These are phyloP conservation scores for Thomomys bottae DNA, from an alignment of 2,113 vertebrate genomes.

Conservation along the genomic window DNA sequence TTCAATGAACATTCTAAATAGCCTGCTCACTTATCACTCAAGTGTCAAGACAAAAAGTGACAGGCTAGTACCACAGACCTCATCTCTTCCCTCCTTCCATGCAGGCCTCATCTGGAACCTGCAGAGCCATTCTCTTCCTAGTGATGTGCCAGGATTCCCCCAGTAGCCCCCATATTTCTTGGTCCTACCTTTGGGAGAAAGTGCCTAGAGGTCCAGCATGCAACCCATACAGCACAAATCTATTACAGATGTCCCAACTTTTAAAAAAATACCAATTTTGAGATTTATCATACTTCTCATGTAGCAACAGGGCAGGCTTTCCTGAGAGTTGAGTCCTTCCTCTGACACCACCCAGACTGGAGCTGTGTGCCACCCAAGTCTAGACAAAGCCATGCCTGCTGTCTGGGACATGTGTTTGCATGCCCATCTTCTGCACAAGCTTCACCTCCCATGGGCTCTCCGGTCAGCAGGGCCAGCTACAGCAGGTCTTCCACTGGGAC, in stretches of 20 bases:
- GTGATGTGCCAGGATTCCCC: neutral
- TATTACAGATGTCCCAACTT: neutral
- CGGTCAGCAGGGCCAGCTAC: neutral
- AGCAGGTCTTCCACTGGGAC: too few relatives aligned
- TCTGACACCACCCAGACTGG: neutral
- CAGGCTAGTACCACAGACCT: neutral
- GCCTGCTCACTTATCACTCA: neutral
- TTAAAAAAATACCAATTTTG: neutral
- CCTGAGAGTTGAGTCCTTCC: neutral
- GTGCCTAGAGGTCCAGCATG: neutral
- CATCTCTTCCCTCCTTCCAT: neutral
- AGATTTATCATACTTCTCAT: neutral
- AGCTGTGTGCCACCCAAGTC: neutral
- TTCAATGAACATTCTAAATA: neutral
- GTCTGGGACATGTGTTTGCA: rapidly evolving
- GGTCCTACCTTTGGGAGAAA: neutral
- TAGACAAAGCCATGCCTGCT: rapidly evolving
- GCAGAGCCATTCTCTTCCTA: neutral
- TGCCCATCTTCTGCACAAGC: neutral
- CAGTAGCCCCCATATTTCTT: too few relatives aligned
- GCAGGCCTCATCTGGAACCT: neutral
- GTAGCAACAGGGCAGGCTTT: neutral
- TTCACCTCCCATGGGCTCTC: rapidly evolving
- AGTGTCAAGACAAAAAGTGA: neutral
- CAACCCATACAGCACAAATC: neutral